Conservation (phyloP, 2,797 vertebrate genomes). For the Poecilia gillii region DNA sequence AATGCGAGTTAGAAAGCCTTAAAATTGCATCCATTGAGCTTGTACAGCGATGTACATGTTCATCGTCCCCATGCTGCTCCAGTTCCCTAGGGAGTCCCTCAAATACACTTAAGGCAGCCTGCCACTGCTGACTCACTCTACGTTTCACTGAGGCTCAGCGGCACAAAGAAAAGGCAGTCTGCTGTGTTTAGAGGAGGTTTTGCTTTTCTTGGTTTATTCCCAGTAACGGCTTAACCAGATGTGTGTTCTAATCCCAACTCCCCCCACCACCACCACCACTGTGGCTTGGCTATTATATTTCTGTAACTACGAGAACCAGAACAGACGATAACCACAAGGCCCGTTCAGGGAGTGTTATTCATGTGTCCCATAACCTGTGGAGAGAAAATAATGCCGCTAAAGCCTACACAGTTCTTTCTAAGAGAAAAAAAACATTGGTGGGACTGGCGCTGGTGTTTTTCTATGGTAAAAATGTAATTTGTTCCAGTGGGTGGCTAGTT, state of each 20-base stretch:
- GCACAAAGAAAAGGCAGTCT: conserved; percentile 40
- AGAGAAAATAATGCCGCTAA: conserved; percentile 42
- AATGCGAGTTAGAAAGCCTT: conserved; percentile 10
- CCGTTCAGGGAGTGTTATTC: conserved; percentile 52
- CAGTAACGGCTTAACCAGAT: conserved; percentile 64
- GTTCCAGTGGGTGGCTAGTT: conserved; percentile 61
- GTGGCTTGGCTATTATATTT: conserved; percentile 45
- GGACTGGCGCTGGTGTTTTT: conserved; percentile 57
- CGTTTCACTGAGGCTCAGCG: conserved; percentile 54
- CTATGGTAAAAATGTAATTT: conserved; percentile 59
- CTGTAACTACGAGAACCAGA: conserved; percentile 60
- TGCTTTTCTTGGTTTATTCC: conserved; percentile 55
- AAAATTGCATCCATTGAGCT: conserved; percentile 27
- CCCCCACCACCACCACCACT: conserved; percentile 8
- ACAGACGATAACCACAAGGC: conserved; percentile 39
- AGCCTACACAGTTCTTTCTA: conserved; percentile 38
- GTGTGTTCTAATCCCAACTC: conserved; percentile 58
- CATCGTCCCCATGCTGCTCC: conserved; percentile 41
- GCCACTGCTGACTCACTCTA: conserved; percentile 71
- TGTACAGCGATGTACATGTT: conserved; percentile 35
- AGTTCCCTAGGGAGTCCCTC: conserved; percentile 57
- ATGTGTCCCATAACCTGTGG: conserved; percentile 57
- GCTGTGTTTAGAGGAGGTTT: conserved; percentile 46
- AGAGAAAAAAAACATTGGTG: conserved; percentile 35
- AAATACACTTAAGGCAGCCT: conserved; percentile 57